Evolutionary conservation across 1,140 invertebrate species (phyloP), one percentile per base, ranked within the genome.

Genomic region (Aphelenchoides besseyi): DNA sequence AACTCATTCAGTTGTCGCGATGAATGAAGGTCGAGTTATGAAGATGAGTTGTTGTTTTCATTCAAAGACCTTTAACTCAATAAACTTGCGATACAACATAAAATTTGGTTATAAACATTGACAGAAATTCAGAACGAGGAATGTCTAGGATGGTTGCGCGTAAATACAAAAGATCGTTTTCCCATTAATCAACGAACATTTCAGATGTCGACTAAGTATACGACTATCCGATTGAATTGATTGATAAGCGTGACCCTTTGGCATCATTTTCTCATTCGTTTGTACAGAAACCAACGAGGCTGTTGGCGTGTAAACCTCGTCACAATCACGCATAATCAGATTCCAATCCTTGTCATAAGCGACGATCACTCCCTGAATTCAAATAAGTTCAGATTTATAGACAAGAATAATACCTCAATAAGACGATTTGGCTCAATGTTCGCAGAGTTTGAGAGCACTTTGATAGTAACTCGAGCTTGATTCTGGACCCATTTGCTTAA

Each of bases 331-430:
- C 35, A 97, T 85, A 3, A 91, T 90, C 69, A 97, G 85, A 86
- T 97, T 97, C 90, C 92, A 95, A 83, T 95, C 92, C 85, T 93
- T 95, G 86, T 97, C 94, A 85, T 94, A 97, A 3, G 92, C 91
- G 18, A 90, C 88, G 30, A 97, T 85, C 77, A 89, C 91, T 1
- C 91, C 94, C 67, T 76, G 12, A 52, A 73, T 1, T 12, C 41
- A 23, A 48, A 48, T 48, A 23, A 12, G 41, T 48, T 48, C 12
- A 23, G 41, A 16, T 48, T 23, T 16, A 48, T 16, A 48, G 23
- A 48, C 12, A 48, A 23, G 23, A 23, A 48, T 16, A 12, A 48
- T 32, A 74, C 73, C 73, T 76, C 26, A 1, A 74, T 9, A 36
- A 74, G 16, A 12, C 73, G 36, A 63, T 74, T 76, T 16, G 73